Conservation (phyloP, 2,113 vertebrate genomes). For the Rhynchopsitta pachyrhyncha region DNA sequence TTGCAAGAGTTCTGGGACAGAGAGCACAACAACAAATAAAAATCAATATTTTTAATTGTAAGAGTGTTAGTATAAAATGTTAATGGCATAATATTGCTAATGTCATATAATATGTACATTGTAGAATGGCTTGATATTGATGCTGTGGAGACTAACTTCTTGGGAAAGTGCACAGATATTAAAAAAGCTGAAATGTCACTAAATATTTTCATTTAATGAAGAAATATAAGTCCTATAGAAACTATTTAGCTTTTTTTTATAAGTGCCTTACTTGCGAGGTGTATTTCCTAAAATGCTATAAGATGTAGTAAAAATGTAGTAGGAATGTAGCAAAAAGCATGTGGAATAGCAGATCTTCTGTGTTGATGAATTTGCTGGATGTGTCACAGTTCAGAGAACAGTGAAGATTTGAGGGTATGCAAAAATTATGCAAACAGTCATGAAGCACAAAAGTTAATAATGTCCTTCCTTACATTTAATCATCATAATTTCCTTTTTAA, state of each 20-base stretch:
- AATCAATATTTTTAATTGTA: background rate
- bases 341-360: background rate
- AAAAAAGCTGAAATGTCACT: conserved; percentile 4
- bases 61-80: background rate
- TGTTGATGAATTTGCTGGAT: background rate
- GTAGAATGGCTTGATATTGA: background rate
- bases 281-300: conserved; percentile 12
- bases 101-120: background rate
- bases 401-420: background rate
- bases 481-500: background rate
- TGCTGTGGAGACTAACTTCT: background rate
- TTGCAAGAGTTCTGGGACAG: background rate
- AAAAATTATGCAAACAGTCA: background rate
- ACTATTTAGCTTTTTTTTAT: background rate
- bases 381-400: background rate
- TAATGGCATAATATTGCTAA: background rate
- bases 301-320: conserved; percentile 6
- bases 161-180: background rate
- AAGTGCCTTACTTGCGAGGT: background rate
- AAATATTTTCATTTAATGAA: conserved; percentile 10
- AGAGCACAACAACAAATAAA: background rate
- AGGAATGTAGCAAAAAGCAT: background rate
- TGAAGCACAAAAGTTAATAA: background rate
- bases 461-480: background rate
- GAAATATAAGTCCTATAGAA: background rate